phyloP scores from a whole-genome alignment of 2,113 vertebrate species.

The Anser cygnoides region DNA sequence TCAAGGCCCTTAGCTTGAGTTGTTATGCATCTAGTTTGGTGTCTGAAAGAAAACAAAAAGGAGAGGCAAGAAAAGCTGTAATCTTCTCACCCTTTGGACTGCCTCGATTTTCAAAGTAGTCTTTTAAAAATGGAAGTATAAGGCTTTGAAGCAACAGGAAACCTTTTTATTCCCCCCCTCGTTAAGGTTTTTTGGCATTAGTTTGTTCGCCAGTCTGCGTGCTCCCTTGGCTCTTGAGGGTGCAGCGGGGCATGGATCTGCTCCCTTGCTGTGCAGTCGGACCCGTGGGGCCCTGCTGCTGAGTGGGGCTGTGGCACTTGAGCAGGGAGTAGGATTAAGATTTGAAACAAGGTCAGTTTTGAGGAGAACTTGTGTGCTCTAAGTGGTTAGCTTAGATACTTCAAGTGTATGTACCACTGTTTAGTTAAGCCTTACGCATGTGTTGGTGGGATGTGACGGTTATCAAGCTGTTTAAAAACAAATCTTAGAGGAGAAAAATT shows the following conservation, averaged over 20 bases:
- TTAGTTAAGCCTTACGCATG: neutral
- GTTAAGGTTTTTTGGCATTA: neutral
- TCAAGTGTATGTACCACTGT: neutral
- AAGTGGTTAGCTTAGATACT: neutral
- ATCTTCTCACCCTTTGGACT: neutral
- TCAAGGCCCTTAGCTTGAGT: neutral
- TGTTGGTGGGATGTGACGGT: neutral
- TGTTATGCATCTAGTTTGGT: rapidly evolving
- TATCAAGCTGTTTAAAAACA: slow-evolving; percentile 15
- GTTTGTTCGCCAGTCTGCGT: neutral
- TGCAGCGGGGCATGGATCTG: neutral
- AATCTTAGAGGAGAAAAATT: slow-evolving; percentile 5
- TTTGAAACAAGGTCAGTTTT: neutral
- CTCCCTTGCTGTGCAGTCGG: neutral
- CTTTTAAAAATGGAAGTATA: neutral
- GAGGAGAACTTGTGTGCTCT: neutral
- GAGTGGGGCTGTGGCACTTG: neutral
- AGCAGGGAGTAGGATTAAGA: neutral
- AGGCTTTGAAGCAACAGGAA: neutral
- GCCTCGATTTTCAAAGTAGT: neutral
- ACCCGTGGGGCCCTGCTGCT: neutral
- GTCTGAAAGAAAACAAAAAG: neutral
- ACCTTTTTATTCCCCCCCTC: neutral
- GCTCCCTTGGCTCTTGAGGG: neutral
- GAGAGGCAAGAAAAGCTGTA: neutral